These are phyloP conservation scores for Artemia sinica DNA, from an alignment of 2,888 invertebrate species.

Conservation along the genomic window DNA sequence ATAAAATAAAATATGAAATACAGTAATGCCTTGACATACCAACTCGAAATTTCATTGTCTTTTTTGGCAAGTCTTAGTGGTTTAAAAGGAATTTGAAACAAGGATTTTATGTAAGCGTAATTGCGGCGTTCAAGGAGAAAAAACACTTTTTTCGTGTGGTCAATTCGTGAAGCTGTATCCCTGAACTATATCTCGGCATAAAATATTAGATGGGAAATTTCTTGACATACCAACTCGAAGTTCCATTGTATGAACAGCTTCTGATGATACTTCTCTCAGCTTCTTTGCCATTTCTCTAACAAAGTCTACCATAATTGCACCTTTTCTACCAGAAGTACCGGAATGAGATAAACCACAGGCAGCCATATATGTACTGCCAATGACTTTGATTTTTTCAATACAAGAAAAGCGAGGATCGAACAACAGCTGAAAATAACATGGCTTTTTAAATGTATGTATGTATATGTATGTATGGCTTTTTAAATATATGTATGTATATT, in stretches of 20 bases:
- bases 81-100: too few relatives aligned
- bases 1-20: too few relatives aligned
- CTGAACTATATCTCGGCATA: too few relatives aligned
- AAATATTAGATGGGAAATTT: neutral
- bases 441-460: conserved; percentile 6
- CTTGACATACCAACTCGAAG: conserved; percentile 47
- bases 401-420: conserved; percentile 42
- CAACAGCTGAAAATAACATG: conserved; percentile 39
- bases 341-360: conserved; percentile 59
- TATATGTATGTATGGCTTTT: too few relatives aligned
- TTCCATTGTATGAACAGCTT: conserved; percentile 44
- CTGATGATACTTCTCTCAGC: conserved; percentile 42
- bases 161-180: too few relatives aligned
- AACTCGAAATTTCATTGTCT: too few relatives aligned
- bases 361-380: conserved; percentile 93
- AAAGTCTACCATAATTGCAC: conserved; percentile 40
- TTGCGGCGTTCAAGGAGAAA: too few relatives aligned
- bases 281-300: conserved; percentile 52
- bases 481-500: too few relatives aligned
- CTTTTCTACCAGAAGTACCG: conserved; percentile 46
- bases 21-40: too few relatives aligned
- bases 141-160: too few relatives aligned
- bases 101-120: too few relatives aligned
- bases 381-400: conserved; percentile 91
- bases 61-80: too few relatives aligned